Base-by-base conservation (phyloP, 2,113 vertebrate genomes). In the Siniperca knerii region DNA sequence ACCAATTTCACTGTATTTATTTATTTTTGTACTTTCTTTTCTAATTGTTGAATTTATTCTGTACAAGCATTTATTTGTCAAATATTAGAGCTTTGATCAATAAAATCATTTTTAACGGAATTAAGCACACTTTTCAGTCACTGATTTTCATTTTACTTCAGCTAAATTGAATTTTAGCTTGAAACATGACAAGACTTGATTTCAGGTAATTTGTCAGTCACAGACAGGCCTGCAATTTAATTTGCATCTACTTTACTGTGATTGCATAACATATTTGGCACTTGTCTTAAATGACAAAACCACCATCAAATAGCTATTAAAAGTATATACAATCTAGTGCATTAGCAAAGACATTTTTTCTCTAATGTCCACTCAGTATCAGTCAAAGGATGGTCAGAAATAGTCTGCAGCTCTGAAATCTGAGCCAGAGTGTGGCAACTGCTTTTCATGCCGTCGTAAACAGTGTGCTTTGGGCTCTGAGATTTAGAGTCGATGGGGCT, bases 371-470 rank as follows among this genome's bases (percentile, higher is more conserved):
- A 44, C 60, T 44, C 8, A 77, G 18, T 25, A 42, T 46, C 46
- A 58, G 42, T 68, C 66, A 74, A 54, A 71, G 33, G 57, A 5
- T 7, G 0, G 61, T 77, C 84, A 86, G 68, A 86, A 91, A 91
- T 80, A 85, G 84, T 80, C 20, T 48, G 8, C 42, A 79, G 58
- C 60, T 1, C 12, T 90, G 87, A 89, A 86, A 91, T 44, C 65
- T 33, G 85, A 89, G 76, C 84, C 50, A 0, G 7, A 66, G 72
- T 11, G 10, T 1, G 25, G 74, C 25, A 69, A 87, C 57, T 80
- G 79, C 62, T 64, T 65, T 87, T 81, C 85, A 65, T 70, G 72
- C 82, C 37, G 82, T 74, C 67, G 71, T 91, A 81, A 91, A 90
- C 79, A 55, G 23, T 21, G 72, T 69, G 80, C 81, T 85, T 54